phyloP scores from a whole-genome alignment of 2,797 vertebrate genomes.

The Pipistrellus pipistrellus region DNA sequence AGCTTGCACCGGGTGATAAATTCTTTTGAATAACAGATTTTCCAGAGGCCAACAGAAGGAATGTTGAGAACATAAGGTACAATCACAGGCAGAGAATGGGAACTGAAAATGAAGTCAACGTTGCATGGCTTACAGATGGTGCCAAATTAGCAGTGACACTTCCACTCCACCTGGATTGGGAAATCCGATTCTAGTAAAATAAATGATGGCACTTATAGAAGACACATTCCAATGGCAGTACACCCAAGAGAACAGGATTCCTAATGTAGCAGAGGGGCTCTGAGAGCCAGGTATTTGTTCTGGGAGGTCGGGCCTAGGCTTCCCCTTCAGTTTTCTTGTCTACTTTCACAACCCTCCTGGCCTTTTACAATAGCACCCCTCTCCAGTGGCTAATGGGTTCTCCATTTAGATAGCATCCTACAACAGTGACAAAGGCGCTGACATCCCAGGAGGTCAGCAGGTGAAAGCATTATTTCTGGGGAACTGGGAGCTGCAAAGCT shows the following conservation, averaged over 20 bases:
- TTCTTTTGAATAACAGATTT: constrained; percentile 36
- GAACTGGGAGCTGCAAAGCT: not conserved
- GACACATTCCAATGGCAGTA: not conserved
- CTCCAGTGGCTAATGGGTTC: not conserved
- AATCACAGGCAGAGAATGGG: fast-evolving
- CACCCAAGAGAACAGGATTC: not conserved
- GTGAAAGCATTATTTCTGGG: not conserved
- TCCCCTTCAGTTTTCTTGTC: not conserved
- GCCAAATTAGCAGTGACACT: not conserved
- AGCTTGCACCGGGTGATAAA: not conserved
- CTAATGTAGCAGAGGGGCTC: not conserved
- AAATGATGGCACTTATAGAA: not conserved
- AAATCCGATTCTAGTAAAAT: not conserved
- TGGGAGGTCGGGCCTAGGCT: too few relatives aligned
- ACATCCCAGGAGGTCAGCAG: not conserved
- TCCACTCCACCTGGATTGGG: not conserved
- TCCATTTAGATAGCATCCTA: not conserved
- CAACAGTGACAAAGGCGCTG: not conserved
- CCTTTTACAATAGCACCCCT: not conserved
- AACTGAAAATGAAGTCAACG: too few relatives aligned
- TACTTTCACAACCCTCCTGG: not conserved
- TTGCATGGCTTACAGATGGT: not conserved
- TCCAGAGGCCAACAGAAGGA: not conserved
- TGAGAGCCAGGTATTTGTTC: not conserved
- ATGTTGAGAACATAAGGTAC: not conserved